Evolutionary conservation across 2,113 vertebrate species (phyloP), one percentile per base, ranked within the genome.

Genomic region (Antennarius striatus): DNA sequence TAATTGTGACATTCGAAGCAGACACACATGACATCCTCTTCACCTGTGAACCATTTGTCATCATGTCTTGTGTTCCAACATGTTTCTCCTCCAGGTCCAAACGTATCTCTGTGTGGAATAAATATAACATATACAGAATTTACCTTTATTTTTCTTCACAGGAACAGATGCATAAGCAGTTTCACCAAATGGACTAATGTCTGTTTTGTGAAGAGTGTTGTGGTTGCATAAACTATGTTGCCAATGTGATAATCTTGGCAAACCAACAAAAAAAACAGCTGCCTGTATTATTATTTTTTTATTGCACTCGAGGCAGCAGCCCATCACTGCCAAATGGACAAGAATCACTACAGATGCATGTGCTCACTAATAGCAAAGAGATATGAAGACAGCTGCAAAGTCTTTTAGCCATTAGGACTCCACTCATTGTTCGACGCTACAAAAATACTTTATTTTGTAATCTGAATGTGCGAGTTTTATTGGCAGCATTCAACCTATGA

Each of bases 391-490:
- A 66, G 60, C 70, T 54, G 63, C 51, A 51, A 73, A 75, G 63
- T 67, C 60, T 60, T 77, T 62, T 62, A 72, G 61, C 71, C 77
- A 63, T 39, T 65, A 55, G 57, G 53, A 71, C 39, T 53, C 42
- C 11, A 52, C 56, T 67, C n/a, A 73, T 54, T 78, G 42, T 70
- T 30, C 32, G 42, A 49, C 59, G 59, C 40, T 42, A 61, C 36
- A 73, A 57, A 48, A 50, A 63, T 47, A 43, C 52, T 70, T 68
- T 57, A 56, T 52, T 70, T 63, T 51, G 73, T 80, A 84, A 82
- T 85, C 70, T 68, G 64, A 70, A 60, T 75, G 56, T 69, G 54
- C 64, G 56, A 70, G 46, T 75, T 74, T 70, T 56, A 84, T 71
- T 60, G 76, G 65, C 8, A 28, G 52, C 53, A 57, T 69, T 75